phyloP scores from a whole-genome alignment of 2,797 vertebrate species.

The Lepus townsendii region DNA sequence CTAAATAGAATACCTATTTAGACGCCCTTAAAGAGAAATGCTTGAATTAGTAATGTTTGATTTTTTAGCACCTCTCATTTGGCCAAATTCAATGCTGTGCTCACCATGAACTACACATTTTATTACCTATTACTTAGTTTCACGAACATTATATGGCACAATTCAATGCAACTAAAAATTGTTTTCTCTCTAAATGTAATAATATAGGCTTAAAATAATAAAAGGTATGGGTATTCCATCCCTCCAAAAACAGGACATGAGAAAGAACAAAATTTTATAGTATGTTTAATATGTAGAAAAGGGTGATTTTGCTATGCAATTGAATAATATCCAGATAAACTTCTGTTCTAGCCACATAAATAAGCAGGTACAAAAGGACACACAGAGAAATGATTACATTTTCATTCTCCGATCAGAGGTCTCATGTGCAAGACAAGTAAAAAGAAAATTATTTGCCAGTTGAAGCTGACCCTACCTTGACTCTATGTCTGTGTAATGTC shows the following conservation, averaged over 20 bases:
- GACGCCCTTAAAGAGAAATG: slow-evolving; percentile 50
- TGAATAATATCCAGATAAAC: neutral
- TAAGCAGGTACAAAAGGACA: neutral
- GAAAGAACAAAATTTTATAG: neutral
- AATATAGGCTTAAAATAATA: neutral
- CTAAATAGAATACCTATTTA: neutral
- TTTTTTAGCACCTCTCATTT: slow-evolving; percentile 39
- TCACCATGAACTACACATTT: neutral
- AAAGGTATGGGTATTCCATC: too few relatives aligned
- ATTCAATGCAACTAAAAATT: neutral
- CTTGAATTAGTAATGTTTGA: slow-evolving; percentile 8
- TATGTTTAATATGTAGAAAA: neutral
- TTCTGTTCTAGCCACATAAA: neutral
- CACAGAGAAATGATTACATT: neutral
- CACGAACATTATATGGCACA: neutral
- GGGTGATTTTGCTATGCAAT: neutral
- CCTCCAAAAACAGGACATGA: neutral
- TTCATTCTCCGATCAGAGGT: slow-evolving; percentile 31
- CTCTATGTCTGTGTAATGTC: neutral
- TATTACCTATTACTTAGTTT: slow-evolving; percentile 32
- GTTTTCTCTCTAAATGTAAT: neutral
- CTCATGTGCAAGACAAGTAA: slow-evolving; percentile 54
- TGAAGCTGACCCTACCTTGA: slow-evolving; percentile 2
- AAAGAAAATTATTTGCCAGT: slow-evolving; percentile 47
- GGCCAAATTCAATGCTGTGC: neutral